These are phyloP conservation scores for Zoanthus sociatus DNA, from an alignment of 92 coral and sea anemone genomes.

Conservation along the genomic window DNA sequence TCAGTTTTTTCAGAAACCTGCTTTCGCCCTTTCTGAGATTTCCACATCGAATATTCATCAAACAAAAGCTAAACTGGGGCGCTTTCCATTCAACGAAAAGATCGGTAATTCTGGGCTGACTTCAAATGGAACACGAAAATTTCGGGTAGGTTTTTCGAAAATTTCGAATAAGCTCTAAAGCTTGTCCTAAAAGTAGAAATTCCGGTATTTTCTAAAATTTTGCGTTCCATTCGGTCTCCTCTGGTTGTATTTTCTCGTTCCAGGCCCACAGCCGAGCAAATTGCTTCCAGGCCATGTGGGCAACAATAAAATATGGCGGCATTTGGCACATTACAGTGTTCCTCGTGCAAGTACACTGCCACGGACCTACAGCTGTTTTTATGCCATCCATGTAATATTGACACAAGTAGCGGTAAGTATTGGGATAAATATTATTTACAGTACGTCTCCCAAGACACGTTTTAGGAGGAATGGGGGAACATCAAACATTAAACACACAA, in stretches of 20 bases:
- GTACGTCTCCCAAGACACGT: no score
- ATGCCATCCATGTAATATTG: not conserved
- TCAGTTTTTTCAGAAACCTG: no score
- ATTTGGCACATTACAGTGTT: not conserved
- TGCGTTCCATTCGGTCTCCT: slow-evolving; percentile 6
- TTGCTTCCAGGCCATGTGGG: slow-evolving; percentile 10
- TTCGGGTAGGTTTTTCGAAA: not conserved
- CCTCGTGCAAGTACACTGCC: not conserved
- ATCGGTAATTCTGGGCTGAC: not conserved
- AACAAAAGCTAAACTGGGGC: no score
- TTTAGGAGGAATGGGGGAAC: no score
- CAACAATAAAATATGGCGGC: not conserved
- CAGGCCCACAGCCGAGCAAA: slow-evolving; percentile 14
- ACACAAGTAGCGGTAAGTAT: slow-evolving; percentile 4
- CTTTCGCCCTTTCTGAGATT: no score
- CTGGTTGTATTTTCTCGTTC: slow-evolving; percentile 14
- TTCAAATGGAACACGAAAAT: not conserved
- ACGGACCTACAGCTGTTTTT: not conserved
- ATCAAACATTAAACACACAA: no score
- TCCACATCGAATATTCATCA: no score
- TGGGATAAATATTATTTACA: not conserved
- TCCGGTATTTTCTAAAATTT: slow-evolving; percentile 5
- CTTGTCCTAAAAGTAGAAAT: not conserved
- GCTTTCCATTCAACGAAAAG: no score
- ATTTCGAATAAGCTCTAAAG: not conserved